Evolutionary conservation across 2,113 vertebrate genomes (phyloP).

Genomic region (Apistogramma diplotaenia): DNA sequence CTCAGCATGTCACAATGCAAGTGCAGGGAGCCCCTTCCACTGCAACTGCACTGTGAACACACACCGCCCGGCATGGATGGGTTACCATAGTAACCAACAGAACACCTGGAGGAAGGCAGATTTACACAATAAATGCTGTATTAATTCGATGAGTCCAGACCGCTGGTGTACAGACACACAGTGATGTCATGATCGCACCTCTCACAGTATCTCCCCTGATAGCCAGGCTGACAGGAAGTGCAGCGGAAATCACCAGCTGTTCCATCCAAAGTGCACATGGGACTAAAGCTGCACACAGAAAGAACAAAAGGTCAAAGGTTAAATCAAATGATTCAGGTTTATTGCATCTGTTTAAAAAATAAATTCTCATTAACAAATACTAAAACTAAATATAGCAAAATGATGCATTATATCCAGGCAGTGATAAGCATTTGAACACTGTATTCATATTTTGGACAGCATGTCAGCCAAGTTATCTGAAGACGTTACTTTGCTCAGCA

Average conservation of each 20-base stretch:
- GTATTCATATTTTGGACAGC: background rate
- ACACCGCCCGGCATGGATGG: slow-evolving; percentile 70
- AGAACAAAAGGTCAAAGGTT: background rate
- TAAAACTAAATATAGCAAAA: background rate
- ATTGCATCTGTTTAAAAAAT: background rate
- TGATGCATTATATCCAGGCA: background rate
- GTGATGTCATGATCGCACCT: slow-evolving; percentile 70
- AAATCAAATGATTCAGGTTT: background rate
- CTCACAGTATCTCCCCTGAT: slow-evolving; percentile 91
- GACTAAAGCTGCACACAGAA: slow-evolving; percentile 83
- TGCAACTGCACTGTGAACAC: slow-evolving; percentile 83
- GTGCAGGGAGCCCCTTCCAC: slow-evolving; percentile 76
- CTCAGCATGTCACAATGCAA: slow-evolving; percentile 74
- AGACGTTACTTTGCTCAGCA: background rate
- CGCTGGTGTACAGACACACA: background rate
- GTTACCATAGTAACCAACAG: slow-evolving; percentile 85
- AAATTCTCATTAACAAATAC: background rate
- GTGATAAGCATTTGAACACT: background rate
- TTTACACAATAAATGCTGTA: background rate
- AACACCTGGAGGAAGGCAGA: slow-evolving; percentile 76
- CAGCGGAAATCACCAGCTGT: slow-evolving; percentile 79
- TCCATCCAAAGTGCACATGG: slow-evolving; percentile 84
- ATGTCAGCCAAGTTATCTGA: background rate
- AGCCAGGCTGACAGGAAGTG: slow-evolving; percentile 83
- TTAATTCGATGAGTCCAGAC: background rate